Base-by-base conservation (phyloP, 2,797 vertebrate species). In the Takifugu rubripes region DNA sequence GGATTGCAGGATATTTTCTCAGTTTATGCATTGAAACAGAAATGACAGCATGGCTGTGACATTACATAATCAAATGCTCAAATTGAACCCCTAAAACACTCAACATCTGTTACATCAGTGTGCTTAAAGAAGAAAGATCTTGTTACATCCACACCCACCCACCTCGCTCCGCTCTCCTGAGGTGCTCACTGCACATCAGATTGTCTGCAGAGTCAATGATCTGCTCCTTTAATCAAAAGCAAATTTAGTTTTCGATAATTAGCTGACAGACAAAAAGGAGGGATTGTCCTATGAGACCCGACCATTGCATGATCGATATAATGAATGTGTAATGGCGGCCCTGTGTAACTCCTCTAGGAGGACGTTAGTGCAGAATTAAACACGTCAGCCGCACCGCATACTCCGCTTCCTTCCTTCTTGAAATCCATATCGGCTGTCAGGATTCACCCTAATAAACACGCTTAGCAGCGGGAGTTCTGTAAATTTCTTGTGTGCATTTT, bases 211-310 rank as follows among this genome's bases (percentile, higher is more conserved):
- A 49, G 54, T 70, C 77, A 89, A 85, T 60, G 64, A 85, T 82
- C 81, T 49, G 61, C 75, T 72, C 54, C 71, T 72, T 83, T 90
- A 90, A 92, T 90, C 86, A 89, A 74, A 78, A 54, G 67, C 70
- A 88, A 90, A 90, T 90, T 87, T 89, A 76, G 62, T 90, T 92
- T 90, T 89, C 82, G 82, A 90, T 90, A 90, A 92, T 91, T 90
- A 90, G 79, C 85, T 74, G 82, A 79, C 78, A 75, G 70, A 83
- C 76, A 76, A 88, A 86, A 85, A 82, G 68, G 66, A 79, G 70
- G 74, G 80, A 78, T 89, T 89, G 87, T 84, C 81, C 77, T 72
- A 72, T 46, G 66, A 86, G 83, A 82, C 73, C 44, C 15, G 44
- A 33, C 48, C 62, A 49, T 21, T 21, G 68, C 54, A 33, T 68